Evolutionary conservation across 2,888 invertebrate species (phyloP), one percentile per base, ranked within the genome.

Genomic region (Ctena decussata): DNA sequence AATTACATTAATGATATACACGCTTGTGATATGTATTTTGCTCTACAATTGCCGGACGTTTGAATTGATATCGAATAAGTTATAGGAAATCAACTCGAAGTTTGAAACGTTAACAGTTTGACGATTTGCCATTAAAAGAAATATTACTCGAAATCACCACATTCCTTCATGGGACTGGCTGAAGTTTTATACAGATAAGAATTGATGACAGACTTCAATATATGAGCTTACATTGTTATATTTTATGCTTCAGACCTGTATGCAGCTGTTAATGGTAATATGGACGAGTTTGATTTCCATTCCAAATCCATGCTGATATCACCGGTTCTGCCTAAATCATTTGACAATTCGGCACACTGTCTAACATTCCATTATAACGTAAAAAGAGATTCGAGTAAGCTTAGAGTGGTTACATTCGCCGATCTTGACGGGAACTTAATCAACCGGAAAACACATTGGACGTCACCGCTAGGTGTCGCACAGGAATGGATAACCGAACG

Each of bases 321-420:
- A 15, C 87, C 87, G 5, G 6, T 27, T 27, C 57, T 87, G 18
- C 41, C 75, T 24, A 18, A 35, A 35, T 11, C 57, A 18, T 84
- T 84, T 76, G 74, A 80, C 24, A 32, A 70, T 24, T 37, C 82
- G 12, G 79, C 87, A 6, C 84, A 82, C 39, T 87, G 87, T 70
- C 44, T 87, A 11, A 74, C 69, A 30, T 87, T 87, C 32, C 27
- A 69, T 12, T 79, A 65, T 37, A 87, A 87, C 71, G 71, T 49
- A 2, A 41, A 57, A 24, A 6, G 37, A 11, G 53, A 82, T 21
- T 35, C 80, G 0, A 77, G 44, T 53, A 57, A 82, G 5, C 80
- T 87, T 15, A 72, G 70, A 6, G 75, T 87, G 2, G 73, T 78
- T 8, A 82, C 87, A 15, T 87, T 84, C 60, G 44, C 77, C 8